phyloP scores from a whole-genome alignment of 2,888 invertebrate species.

The Camptogramma bilineatum region DNA sequence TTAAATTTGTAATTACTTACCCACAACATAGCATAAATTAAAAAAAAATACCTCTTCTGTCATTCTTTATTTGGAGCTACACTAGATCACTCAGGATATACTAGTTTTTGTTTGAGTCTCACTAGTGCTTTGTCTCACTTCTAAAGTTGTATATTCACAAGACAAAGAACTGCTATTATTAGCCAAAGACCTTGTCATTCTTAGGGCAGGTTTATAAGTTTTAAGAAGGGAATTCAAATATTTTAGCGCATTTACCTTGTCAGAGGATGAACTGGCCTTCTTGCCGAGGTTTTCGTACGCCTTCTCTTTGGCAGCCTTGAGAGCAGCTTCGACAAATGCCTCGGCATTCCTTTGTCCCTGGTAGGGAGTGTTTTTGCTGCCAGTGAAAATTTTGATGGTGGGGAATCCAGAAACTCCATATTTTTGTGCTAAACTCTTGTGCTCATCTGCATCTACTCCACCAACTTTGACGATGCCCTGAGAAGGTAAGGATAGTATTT shows the following conservation, averaged over 20 bases:
- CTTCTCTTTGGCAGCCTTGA: constrained; percentile 91
- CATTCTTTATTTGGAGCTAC: background rate
- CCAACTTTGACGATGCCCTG: constrained; percentile 97
- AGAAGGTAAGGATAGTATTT: constrained; percentile 5
- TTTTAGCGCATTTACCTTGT: constrained; percentile 69
- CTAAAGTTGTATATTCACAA: constrained; percentile 8
- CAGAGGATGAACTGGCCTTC: constrained; percentile 72
- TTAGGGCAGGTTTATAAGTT: constrained; percentile 32
- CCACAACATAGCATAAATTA: constrained; percentile 8
- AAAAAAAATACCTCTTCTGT: constrained; percentile 3
- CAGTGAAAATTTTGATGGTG: constrained; percentile 97
- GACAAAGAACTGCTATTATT: constrained; percentile 12
- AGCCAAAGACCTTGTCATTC: constrained; percentile 1
- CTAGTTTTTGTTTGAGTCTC: background rate
- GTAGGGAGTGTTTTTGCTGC: constrained; percentile 94
- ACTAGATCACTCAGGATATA: background rate
- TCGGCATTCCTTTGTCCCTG: constrained; percentile 94
- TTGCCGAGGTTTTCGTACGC: constrained; percentile 89
- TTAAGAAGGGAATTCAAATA: constrained; percentile 40
- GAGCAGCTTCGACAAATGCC: constrained; percentile 92
- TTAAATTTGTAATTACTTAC: constrained; percentile 17
- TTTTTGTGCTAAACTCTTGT: constrained; percentile 91
- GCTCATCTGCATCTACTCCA: constrained; percentile 96
- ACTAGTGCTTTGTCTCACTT: background rate
- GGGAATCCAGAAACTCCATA: constrained; percentile 97